Evolutionary conservation across 1,140 invertebrate species (phyloP).

Genomic region (Atta texana): DNA sequence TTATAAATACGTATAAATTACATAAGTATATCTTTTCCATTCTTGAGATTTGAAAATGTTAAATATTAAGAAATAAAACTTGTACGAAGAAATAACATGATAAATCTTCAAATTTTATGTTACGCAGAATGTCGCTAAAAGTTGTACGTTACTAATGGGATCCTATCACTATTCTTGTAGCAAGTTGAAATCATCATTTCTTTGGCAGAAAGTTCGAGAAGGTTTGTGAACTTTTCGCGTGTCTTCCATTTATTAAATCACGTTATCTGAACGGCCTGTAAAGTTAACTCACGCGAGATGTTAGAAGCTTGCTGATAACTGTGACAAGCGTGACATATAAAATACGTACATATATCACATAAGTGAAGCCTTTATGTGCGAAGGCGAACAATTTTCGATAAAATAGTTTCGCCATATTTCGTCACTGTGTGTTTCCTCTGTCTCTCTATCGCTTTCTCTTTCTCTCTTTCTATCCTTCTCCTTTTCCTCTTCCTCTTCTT

Average conservation of each 20-base stretch:
- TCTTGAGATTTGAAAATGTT: background rate
- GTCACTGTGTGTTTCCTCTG: background rate
- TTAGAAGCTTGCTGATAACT: constrained; percentile 56
- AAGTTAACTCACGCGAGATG: constrained; percentile 53
- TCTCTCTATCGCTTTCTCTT: background rate
- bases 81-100: background rate
- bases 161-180: constrained; percentile 55
- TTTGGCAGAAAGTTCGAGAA: constrained; percentile 14
- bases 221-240: constrained; percentile 55
- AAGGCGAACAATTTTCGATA: background rate
- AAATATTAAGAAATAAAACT: background rate
- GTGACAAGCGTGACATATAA: constrained; percentile 38
- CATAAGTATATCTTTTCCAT: background rate
- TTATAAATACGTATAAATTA: background rate
- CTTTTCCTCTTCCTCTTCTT: too few relatives aligned
- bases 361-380: constrained; percentile 4
- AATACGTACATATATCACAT: constrained; percentile 8
- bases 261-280: constrained; percentile 31
- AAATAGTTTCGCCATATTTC: constrained; percentile 13
- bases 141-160: constrained; percentile 17
- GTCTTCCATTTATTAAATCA: constrained; percentile 57
- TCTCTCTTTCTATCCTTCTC: too few relatives aligned
- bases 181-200: constrained; percentile 43
- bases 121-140: constrained; percentile 18
- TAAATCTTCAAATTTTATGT: constrained; percentile 25